Conservation (phyloP, 2,113 vertebrate genomes). For the Lasiurus cinereus region DNA sequence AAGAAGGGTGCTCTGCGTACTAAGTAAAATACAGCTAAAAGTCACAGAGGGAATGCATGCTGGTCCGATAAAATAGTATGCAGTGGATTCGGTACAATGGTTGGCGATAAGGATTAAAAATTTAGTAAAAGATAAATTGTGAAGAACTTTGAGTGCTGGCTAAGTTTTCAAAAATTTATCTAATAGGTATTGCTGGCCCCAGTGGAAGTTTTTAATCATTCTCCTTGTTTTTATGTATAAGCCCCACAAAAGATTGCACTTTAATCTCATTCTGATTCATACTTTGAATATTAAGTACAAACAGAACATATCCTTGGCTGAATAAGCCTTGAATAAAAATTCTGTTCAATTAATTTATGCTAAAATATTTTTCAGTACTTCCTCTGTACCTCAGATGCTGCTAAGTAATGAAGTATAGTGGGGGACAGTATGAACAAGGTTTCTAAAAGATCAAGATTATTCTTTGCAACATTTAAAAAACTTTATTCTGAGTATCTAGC, state of each 20-base stretch:
- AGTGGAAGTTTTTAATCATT: conserved; percentile 31
- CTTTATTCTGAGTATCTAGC: background rate
- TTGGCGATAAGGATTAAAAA: conserved; percentile 1
- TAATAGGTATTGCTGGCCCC: background rate
- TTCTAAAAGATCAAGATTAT: background rate
- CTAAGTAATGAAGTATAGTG: background rate
- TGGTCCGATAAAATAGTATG: background rate
- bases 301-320: conserved; percentile 21
- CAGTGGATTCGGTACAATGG: background rate
- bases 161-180: conserved; percentile 46
- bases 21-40: conserved; percentile 60
- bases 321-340: conserved; percentile 52
- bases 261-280: conserved; percentile 49
- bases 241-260: background rate
- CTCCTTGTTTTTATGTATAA: conserved; percentile 67
- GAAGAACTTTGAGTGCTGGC: background rate
- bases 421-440: background rate
- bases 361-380: background rate
- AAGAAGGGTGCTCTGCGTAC: background rate
- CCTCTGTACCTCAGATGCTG: background rate
- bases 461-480: background rate
- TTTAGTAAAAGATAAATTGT: conserved; percentile 38
- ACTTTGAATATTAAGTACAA: conserved; percentile 66
- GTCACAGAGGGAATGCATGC: background rate
- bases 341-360: conserved; percentile 40